Percentiles rank a stretch among this genome's conserved stretches.
Evolutionary conservation across 2,113 vertebrate genomes (phyloP).

Genomic region (Nycticorax nycticorax): DNA sequence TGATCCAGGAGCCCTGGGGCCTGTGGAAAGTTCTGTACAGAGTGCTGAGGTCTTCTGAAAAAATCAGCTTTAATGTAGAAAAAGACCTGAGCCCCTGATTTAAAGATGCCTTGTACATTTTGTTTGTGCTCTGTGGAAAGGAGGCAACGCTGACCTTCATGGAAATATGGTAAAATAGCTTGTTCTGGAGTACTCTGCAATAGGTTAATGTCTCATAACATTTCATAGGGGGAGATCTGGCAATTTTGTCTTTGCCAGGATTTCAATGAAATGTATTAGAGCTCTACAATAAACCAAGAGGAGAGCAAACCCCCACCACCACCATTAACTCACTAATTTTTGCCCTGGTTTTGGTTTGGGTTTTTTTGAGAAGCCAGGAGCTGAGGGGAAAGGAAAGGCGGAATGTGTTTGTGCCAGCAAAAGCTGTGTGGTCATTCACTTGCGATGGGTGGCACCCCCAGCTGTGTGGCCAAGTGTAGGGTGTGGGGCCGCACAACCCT

Average conservation of each 20-base stretch:
- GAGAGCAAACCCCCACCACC: not conserved
- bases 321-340: not conserved
- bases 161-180: not conserved
- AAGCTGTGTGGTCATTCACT: not conserved
- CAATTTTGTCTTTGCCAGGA: not conserved
- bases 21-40: not conserved
- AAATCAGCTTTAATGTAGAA: not conserved
- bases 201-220: not conserved
- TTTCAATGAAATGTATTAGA: not conserved
- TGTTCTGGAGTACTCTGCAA: not conserved
- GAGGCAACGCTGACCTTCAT: not conserved
- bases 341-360: not conserved
- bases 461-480: not conserved
- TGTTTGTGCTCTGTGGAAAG: not conserved
- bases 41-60: not conserved
- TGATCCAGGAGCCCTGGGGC: not conserved
- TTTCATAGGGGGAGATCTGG: constrained; percentile 1
- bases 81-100: not conserved
- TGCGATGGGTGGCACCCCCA: not conserved
- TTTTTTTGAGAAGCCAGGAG: not conserved
- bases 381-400: not conserved
- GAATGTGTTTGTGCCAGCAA: not conserved
- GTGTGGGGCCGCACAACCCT: not conserved
- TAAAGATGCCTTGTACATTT: not conserved
- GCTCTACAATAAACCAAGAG: not conserved